These are phyloP conservation scores for Cecidostiba fungosa DNA, from an alignment of 2,888 invertebrate genomes.

Conservation along the genomic window DNA sequence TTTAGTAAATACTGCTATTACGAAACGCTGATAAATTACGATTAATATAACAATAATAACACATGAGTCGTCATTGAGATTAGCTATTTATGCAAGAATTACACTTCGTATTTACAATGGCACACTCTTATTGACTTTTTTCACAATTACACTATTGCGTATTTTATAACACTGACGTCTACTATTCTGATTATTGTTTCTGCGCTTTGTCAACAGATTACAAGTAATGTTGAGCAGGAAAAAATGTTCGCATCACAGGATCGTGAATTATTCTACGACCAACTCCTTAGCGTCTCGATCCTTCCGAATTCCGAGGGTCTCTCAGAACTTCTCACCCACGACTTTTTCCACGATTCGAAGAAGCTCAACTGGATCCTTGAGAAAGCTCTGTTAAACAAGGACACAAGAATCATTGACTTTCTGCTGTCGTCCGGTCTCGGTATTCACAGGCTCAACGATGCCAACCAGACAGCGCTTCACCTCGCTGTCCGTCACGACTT, in stretches of 20 bases:
- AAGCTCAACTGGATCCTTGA: neutral
- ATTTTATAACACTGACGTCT: too few relatives aligned
- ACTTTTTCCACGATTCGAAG: neutral
- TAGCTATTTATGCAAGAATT: too few relatives aligned
- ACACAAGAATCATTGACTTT: neutral
- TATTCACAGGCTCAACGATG: neutral
- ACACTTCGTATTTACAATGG: too few relatives aligned
- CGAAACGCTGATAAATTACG: too few relatives aligned
- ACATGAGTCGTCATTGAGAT: too few relatives aligned
- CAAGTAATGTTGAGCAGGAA: neutral
- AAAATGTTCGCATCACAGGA: neutral
- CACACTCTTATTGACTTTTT: too few relatives aligned
- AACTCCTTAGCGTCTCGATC: neutral
- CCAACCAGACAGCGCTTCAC: neutral
- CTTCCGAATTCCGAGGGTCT: neutral
- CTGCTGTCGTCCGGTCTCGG: neutral
- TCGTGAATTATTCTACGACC: neutral
- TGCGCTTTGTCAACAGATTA: neutral
- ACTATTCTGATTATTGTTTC: neutral
- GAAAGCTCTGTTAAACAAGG: neutral
- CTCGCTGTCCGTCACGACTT: neutral
- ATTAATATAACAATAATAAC: too few relatives aligned
- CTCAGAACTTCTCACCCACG: neutral
- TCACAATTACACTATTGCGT: too few relatives aligned
- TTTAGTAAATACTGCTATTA: too few relatives aligned